Evolutionary conservation across 2,888 invertebrate species (phyloP), one percentile per base, ranked within the genome.

Genomic region (Amiota minor): DNA sequence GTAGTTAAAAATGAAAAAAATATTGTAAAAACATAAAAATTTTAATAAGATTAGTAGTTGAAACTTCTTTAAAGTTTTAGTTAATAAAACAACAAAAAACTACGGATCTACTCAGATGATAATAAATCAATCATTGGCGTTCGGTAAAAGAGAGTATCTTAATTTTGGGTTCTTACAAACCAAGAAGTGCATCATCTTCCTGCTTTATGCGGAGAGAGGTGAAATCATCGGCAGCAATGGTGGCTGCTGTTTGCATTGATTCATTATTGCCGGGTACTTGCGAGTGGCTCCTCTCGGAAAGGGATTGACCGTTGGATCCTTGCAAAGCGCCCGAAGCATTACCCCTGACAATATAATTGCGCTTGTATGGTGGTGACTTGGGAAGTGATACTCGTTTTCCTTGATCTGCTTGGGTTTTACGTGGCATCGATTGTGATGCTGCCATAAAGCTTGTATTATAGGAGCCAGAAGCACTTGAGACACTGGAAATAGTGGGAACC

Each of bases 201-300:
- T 76, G 81, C 70, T 86, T 86, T 0, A 86, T 72, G 50, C 74
- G 74, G 11, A 71, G 45, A 50, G 79, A 74, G 9, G 72, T 74
- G 11, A 81, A 86, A 49, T 81, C 76, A 68, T 86, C 86, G 16
- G 82, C 78, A 1, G 80, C 80, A 68, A 86, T 86, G 14, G 77
- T 77, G 70, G 79, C 87, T 1, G 84, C 80, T 12, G 75, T 84
- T 53, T 80, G 74, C 49, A n/a, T 2, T 9, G 18, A 23, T 47
- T 64, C 45, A 46, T 6, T 16, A n/a, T 23, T 10, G 11, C 11
- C n/a, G n/a, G n/a, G n/a, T n/a, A n/a, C n/a, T n/a, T n/a, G 20
- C 61, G 20, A 14, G 6, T 2, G 61, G 23, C 18, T 12, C 1
- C n/a, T 16, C 4, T 16, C 49, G 9, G 2, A 8, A 35, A 35